Evolutionary conservation across 1,140 invertebrate genomes (phyloP), one percentile per base, ranked within the genome.

Genomic region (Caenorhabditis tropicalis): DNA sequence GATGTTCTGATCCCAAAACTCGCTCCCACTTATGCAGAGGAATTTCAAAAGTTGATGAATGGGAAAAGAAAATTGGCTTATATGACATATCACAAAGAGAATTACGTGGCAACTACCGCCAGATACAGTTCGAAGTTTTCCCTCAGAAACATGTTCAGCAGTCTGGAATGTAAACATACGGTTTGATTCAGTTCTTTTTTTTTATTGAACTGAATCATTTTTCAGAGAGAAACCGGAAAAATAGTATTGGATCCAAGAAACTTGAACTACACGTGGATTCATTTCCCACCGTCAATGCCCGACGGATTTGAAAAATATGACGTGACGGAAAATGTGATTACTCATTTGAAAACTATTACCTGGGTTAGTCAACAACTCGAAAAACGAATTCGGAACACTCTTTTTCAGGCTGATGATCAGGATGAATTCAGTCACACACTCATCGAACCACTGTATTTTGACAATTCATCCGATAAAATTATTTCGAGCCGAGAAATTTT

Each of bases 11-110:
- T 74, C 12, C 65, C 65, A 5, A 74, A n/a, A 74, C 6, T 74
- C 2, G 65, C 65, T 0, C 65, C 65, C 1, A 74, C 65, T 12
- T 74, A 43, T 74, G 65, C 65, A 24, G 65, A 74, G 24, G 65
- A 74, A 12, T 74, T 74, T 74, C 65, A 74, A 74, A 46, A 74
- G 24, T 24, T 74, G 19, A 82, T 82, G 36, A 19, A 53, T 27
- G 81, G 81, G 29, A 74, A 74, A 29, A 74, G 43, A 10, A 43
- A 46, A 39, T 39, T 56, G 7, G 81, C 49, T 15, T 82, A 56
- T 60, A 58, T 82, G 0, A 39, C 36, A 21, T 82, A 82, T n/a
- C 49, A 82, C 19, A 82, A 82, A 15, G 81, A 82, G 21, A 82
- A 82, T 21, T 51, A 56, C 31, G 49, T 58, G 58, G 65, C 65